Evolutionary conservation across 2,113 vertebrate genomes (phyloP).

Genomic region (Myotis davidii): DNA sequence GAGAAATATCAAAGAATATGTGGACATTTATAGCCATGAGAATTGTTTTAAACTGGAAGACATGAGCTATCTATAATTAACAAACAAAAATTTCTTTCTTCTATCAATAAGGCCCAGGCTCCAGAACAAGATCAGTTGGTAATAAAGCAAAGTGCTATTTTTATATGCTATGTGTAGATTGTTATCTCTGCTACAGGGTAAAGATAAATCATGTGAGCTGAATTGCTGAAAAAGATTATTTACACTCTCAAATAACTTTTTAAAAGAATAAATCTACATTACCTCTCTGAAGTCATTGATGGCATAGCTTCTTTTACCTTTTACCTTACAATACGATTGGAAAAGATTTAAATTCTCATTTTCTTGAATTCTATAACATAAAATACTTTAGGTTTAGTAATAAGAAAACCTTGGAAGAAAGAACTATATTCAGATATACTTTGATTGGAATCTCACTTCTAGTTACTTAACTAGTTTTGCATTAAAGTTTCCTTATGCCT

Average conservation of each 20-base stretch:
- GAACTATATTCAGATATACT: neutral
- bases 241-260: neutral
- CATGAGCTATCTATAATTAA: neutral
- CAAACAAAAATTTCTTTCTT: neutral
- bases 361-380: neutral
- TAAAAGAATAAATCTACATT: neutral
- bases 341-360: neutral
- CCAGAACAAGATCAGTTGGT: neutral
- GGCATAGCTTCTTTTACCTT: neutral
- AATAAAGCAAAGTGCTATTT: neutral
- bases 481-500: neutral
- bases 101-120: neutral
- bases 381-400: neutral
- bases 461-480: neutral
- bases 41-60: conserved; percentile 6
- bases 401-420: neutral
- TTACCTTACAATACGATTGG: neutral
- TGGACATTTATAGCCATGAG: neutral
- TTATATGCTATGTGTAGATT: neutral
- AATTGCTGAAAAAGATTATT: neutral
- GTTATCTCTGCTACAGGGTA: neutral
- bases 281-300: neutral
- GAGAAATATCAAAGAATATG: neutral
- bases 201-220: neutral
- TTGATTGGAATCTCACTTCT: neutral